Base-by-base conservation (phyloP, 2,797 vertebrate species). In the Buceros bicornis region DNA sequence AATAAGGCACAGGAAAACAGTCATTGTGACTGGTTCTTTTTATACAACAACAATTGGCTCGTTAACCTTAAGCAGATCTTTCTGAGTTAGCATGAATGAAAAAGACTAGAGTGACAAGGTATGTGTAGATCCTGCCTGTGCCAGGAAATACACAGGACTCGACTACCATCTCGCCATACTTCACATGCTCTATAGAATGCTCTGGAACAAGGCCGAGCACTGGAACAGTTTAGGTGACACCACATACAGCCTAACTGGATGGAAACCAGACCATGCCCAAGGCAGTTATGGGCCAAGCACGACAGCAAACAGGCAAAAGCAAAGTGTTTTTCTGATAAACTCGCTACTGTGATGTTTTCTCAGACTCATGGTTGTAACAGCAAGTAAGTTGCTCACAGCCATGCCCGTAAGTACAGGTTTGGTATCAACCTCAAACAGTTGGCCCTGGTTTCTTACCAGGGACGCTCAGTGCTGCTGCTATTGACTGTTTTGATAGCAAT, bases 1-100 rank as follows among this genome's bases (percentile, higher is more conserved):
- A 97, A 91, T 87, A 95, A 96, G 91, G 95, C 89, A 28, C 65
- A 96, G 62, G 40, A 95, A 97, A 91, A 84, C 79, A 95, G 56
- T 79, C 54, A 66, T 84, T 83, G 79, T 94, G 90, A 81, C 33
- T 64, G 76, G 42, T 94, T 80, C 71, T 54, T 96, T 84, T 79
- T 93, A 40, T 40, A 91, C 73, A 96, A 86, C 82, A 90, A 67
- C 95, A 96, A 91, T 70, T 95, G 94, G 54, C 50, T 97, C 84
- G 91, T 97, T 97, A 98, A 92, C 78, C 89, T 47, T 87, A 96
- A 95, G 66, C 21, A 93, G 50, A 73, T 92, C 35, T 93, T 93
- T 95, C 93, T 96, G 91, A 95, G 96, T 91, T 69, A 82, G 17
- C 2, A 3, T 31, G 61, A 76, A 93, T 73, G 56, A 60, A 54